These are phyloP conservation scores for Drosophila prolongata DNA, from an alignment of 2,888 invertebrate species.

Conservation along the genomic window DNA sequence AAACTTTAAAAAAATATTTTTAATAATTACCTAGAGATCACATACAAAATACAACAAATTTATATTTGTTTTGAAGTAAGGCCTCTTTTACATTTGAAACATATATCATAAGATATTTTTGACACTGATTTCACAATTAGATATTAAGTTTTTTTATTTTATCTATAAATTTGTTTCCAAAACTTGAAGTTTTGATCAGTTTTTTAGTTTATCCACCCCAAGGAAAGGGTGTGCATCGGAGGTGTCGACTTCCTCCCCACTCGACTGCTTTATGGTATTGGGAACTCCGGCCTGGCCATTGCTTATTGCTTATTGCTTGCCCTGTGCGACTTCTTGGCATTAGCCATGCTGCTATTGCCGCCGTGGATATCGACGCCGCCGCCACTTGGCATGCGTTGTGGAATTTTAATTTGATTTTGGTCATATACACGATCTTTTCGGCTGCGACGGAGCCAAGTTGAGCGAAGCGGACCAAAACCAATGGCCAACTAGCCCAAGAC, in stretches of 20 bases:
- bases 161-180: too few relatives aligned
- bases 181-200: too few relatives aligned
- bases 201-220: not conserved
- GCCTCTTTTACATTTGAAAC: too few relatives aligned
- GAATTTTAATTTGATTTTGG: constrained; percentile 81
- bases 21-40: too few relatives aligned
- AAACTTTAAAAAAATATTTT: too few relatives aligned
- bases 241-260: not conserved
- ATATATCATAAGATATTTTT: too few relatives aligned
- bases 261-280: constrained; percentile 8
- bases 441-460: constrained; percentile 46
- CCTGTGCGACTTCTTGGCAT: constrained; percentile 75
- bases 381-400: constrained; percentile 75
- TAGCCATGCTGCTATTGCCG: constrained; percentile 66
- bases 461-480: constrained; percentile 59
- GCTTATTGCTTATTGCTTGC: constrained; percentile 36
- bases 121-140: too few relatives aligned
- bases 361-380: constrained; percentile 38
- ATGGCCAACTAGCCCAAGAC: constrained; percentile 23
- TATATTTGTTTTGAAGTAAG: too few relatives aligned
- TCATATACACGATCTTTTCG: constrained; percentile 79
- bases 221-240: constrained; percentile 2
- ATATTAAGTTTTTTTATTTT: too few relatives aligned
- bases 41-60: too few relatives aligned
- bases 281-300: constrained; percentile 30